These are phyloP conservation scores for Zaprionus tsacasi DNA, from an alignment of 1,140 invertebrate species.

Conservation along the genomic window DNA sequence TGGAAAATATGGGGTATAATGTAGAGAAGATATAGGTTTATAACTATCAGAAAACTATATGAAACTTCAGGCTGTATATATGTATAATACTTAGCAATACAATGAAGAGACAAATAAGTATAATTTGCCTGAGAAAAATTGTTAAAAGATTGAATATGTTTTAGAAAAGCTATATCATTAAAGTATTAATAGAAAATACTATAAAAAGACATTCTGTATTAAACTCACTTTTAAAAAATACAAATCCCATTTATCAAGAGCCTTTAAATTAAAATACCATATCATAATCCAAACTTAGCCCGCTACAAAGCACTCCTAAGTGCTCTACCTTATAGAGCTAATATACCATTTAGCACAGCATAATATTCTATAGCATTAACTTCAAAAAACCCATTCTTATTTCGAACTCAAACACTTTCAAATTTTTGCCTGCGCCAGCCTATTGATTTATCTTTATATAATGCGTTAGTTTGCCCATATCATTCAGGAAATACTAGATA, in stretches of 20 bases:
- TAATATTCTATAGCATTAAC: background rate
- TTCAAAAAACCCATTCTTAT: conserved; percentile 4
- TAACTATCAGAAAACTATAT: too few relatives aligned
- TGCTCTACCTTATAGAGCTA: background rate
- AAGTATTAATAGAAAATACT: too few relatives aligned
- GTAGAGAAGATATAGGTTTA: too few relatives aligned
- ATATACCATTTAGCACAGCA: conserved; percentile 1
- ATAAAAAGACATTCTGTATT: too few relatives aligned
- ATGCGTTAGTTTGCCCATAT: conserved; percentile 38
- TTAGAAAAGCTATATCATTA: too few relatives aligned
- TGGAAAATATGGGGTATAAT: too few relatives aligned
- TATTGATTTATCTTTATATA: conserved; percentile 43
- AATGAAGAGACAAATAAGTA: too few relatives aligned
- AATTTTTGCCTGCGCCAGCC: conserved; percentile 12
- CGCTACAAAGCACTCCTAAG: background rate
- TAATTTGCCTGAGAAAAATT: too few relatives aligned
- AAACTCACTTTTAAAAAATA: too few relatives aligned
- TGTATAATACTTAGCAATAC: too few relatives aligned
- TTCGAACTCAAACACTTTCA: conserved; percentile 17
- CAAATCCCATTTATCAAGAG: background rate
- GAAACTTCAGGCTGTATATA: too few relatives aligned
- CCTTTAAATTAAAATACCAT: background rate
- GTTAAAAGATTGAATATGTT: too few relatives aligned
- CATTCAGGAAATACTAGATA: conserved; percentile 50
- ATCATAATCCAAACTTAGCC: background rate